Conservation (phyloP, 2,113 vertebrate species). For the Chaetorhynchus papuensis region DNA sequence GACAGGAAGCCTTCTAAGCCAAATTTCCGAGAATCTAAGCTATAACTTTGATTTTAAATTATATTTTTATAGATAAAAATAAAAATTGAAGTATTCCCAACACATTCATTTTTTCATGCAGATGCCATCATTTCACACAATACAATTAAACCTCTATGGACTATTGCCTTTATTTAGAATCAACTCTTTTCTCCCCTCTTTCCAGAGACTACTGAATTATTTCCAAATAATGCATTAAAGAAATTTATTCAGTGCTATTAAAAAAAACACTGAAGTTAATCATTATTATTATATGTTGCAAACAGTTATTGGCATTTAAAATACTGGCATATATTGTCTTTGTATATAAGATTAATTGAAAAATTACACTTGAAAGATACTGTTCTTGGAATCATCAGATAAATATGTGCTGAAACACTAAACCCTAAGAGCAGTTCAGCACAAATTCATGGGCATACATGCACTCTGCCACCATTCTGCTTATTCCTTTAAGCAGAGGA, state of each 20-base stretch:
- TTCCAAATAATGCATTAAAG: not conserved
- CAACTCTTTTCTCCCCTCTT: not conserved
- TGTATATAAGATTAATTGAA: not conserved
- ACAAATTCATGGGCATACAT: fast-evolving
- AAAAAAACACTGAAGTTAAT: not conserved
- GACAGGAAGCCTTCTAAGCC: not conserved
- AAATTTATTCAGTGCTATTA: not conserved
- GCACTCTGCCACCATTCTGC: not conserved
- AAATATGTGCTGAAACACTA: not conserved
- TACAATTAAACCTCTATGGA: not conserved
- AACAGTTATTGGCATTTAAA: not conserved
- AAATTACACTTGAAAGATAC: not conserved
- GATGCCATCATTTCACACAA: not conserved
- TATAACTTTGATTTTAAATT: not conserved
- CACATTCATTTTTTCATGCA: not conserved
- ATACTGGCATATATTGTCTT: not conserved
- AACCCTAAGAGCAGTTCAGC: not conserved
- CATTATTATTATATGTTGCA: not conserved
- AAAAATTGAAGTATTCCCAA: not conserved
- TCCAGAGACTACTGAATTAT: not conserved
- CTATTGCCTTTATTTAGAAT: not conserved
- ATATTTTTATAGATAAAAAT: not conserved
- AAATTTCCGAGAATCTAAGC: not conserved
- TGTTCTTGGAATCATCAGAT: not conserved
- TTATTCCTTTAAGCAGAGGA: not conserved